Evolutionary conservation across 2,113 vertebrate species (phyloP).

Genomic region (Mus spicilegus): DNA sequence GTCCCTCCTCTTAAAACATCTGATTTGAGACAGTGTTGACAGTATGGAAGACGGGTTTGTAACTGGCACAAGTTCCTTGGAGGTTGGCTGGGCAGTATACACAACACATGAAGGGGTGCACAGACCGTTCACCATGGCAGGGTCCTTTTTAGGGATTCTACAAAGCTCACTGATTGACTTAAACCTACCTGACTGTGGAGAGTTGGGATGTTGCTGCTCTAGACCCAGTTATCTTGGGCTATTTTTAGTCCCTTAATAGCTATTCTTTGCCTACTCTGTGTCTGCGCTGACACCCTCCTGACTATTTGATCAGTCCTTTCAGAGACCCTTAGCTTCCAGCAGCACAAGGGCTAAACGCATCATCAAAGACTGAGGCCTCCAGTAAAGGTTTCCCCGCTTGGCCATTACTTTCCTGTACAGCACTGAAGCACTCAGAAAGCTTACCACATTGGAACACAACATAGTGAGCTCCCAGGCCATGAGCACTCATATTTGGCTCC

Average conservation of each 20-base stretch:
- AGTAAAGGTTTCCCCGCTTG: neutral
- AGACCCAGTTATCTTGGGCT: neutral
- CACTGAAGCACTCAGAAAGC: neutral
- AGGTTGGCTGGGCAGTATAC: neutral
- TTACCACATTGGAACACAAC: neutral
- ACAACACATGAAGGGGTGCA: neutral
- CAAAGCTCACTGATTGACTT: neutral
- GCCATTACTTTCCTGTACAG: neutral
- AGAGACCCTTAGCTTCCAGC: neutral
- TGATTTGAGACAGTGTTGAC: neutral
- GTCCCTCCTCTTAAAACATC: neutral
- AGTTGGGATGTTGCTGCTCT: neutral
- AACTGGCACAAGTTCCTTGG: neutral
- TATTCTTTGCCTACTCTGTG: neutral
- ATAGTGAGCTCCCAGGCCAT: neutral
- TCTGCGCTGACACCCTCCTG: neutral
- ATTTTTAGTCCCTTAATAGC: neutral
- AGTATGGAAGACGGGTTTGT: neutral
- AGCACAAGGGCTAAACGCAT: neutral
- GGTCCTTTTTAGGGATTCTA: neutral
- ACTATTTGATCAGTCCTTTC: neutral
- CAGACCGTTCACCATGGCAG: neutral
- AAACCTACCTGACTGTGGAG: neutral
- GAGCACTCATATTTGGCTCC: neutral
- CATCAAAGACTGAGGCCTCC: neutral